Percentiles rank a stretch among this genome's conserved stretches.
Evolutionary conservation across 2,888 invertebrate species (phyloP).

Genomic region (Arenicola marina): DNA sequence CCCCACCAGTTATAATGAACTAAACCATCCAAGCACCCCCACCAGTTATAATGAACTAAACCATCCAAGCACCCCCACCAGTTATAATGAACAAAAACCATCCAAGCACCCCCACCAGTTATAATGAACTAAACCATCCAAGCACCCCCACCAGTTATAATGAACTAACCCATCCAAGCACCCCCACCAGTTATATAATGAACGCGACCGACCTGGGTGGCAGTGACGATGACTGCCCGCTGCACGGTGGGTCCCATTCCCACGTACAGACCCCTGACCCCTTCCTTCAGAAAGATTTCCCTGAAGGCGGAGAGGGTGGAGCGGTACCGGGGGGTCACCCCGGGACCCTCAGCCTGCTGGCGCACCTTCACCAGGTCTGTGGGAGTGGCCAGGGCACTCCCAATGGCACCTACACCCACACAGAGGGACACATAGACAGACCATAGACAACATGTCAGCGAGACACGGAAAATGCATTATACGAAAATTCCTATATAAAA

Average conservation of each 20-base stretch:
- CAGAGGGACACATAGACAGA: background rate
- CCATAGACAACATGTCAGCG: too few species aligned
- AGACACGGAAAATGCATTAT: too few species aligned
- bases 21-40: too few species aligned
- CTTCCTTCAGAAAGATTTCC: constrained; percentile 37
- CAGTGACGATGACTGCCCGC: constrained; percentile 49
- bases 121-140: too few species aligned
- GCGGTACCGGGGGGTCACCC: constrained; percentile 38
- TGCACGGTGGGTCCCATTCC: constrained; percentile 49
- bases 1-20: too few species aligned
- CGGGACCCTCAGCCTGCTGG: constrained; percentile 42
- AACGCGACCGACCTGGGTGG: constrained; percentile 51
- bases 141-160: too few species aligned
- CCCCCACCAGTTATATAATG: background rate
- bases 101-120: too few species aligned
- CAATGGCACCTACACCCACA: constrained; percentile 41
- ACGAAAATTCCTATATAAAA: too few species aligned
- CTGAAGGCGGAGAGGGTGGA: constrained; percentile 39
- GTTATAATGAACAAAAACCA: too few species aligned
- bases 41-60: too few species aligned
- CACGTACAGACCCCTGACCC: constrained; percentile 42
- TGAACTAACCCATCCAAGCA: background rate
- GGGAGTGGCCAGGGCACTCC: constrained; percentile 47
- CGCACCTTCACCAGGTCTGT: constrained; percentile 51
- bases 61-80: too few species aligned